A percentile compares a stretch with the other conserved stretches of the same genome.
Evolutionary conservation across 2,888 invertebrate genomes (phyloP).

Genomic region (Heliconius sara): DNA sequence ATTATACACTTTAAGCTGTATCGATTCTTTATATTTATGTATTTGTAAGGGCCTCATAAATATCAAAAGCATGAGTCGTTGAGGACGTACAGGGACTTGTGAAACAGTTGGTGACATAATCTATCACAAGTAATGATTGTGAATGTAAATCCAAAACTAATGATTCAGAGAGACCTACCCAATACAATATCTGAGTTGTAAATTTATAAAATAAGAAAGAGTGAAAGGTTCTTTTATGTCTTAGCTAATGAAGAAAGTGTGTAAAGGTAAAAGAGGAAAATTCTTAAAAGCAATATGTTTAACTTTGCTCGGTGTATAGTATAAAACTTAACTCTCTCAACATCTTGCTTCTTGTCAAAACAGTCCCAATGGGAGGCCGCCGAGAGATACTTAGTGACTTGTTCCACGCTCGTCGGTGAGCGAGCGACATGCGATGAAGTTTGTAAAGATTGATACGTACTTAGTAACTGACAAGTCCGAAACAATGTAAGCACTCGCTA

Average conservation of each 20-base stretch:
- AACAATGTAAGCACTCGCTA: slow-evolving; percentile 20
- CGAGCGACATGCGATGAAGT: slow-evolving; percentile 42
- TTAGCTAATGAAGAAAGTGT: background rate
- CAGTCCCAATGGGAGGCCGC: slow-evolving; percentile 51
- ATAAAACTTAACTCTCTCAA: slow-evolving; percentile 35
- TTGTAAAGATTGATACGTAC: slow-evolving; percentile 46
- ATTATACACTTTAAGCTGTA: background rate
- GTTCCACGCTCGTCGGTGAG: slow-evolving; percentile 47
- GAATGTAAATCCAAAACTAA: background rate
- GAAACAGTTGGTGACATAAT: background rate
- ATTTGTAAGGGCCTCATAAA: background rate
- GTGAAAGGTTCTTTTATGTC: background rate
- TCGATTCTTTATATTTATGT: background rate
- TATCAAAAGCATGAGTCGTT: background rate
- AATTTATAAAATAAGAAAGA: background rate
- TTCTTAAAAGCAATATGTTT: slow-evolving; percentile 2
- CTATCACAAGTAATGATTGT: background rate
- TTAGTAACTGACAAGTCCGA: slow-evolving; percentile 34
- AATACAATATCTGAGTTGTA: background rate
- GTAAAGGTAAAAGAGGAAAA: slow-evolving; percentile 13
- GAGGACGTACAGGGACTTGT: background rate
- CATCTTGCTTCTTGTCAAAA: slow-evolving; percentile 47
- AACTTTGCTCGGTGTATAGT: slow-evolving; percentile 11
- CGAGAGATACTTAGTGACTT: slow-evolving; percentile 58
- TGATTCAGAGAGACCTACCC: background rate